Base-by-base conservation (phyloP, 2,888 invertebrate species). In the Nemotelus pantherinus region DNA sequence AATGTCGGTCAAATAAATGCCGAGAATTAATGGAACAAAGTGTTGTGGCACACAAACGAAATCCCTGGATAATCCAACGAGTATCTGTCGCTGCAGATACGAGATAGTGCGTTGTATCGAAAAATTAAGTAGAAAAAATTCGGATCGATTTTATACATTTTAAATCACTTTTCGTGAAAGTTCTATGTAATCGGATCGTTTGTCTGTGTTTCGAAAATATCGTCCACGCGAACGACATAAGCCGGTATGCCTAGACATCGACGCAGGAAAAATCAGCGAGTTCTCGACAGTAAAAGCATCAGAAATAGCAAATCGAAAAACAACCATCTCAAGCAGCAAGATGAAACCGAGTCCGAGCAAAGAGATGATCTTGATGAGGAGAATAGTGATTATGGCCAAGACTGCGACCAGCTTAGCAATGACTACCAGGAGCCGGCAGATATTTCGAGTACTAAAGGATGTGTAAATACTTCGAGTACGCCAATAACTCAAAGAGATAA, bases 221-320 rank as follows among this genome's bases (percentile, higher is more conserved):
- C 47, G 10, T 43, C 47, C 41, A 48, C 3, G 39, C 48, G 48
- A 60, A 47, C 39, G 60, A 48, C 10, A 25, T 43, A 50, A 60
- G 60, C 63, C 79, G 79, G 79, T 57, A 79, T 79, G 79, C 79
- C 79, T 41, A 79, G 75, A 70, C 50, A 78, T 76, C 78, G 78
- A 65, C 74, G 75, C n/a, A 78, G 48, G 58, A 79, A 79, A 57
- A 78, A 78, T 48, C 79, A 79, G 44, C 63, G 77, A 65, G 39
- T 41, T 25, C 77, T 41, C 50, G 65, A 77, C 39, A 44, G 53
- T 53, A 71, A 71, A 64, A 74, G 53, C 65, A 67, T 43, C 41
- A 67, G 48, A 44, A 76, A 70, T 64, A 77, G 57, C 63, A 50
- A 75, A 39, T 2, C 9, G 55, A 65, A 72, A 39, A 41, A 57